These are phyloP conservation scores for Synchiropus splendidus DNA, from an alignment of 2,113 vertebrate genomes.

Conservation along the genomic window DNA sequence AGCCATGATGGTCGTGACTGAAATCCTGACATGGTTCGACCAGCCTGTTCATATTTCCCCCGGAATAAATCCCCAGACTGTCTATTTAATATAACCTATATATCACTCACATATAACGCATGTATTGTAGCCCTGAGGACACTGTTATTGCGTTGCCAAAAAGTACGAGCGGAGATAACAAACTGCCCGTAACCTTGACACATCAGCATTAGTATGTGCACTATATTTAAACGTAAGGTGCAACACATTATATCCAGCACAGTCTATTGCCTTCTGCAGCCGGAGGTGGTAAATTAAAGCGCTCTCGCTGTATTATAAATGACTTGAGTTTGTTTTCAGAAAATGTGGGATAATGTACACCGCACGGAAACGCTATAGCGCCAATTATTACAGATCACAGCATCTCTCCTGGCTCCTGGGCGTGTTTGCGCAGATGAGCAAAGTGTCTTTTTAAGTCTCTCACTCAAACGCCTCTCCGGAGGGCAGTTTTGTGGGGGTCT, in stretches of 20 bases:
- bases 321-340: neutral
- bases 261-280: neutral
- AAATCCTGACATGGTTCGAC: constrained; percentile 26
- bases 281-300: constrained; percentile 1
- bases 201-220: neutral
- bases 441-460: constrained; percentile 24
- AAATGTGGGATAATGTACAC: neutral
- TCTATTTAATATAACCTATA: constrained; percentile 25
- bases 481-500: constrained; percentile 51
- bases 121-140: neutral
- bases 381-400: neutral
- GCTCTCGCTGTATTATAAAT: constrained; percentile 5
- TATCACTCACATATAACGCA: constrained; percentile 1
- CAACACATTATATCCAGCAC: neutral
- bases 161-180: neutral
- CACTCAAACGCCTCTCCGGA: constrained; percentile 48
- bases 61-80: constrained; percentile 10
- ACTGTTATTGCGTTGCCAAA: neutral
- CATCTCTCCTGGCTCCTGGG: constrained; percentile 16
- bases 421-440: constrained; percentile 36
- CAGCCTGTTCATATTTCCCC: neutral
- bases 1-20: constrained; percentile 29
- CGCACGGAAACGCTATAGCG: neutral
- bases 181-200: constrained; percentile 5
- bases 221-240: constrained; percentile 2